phyloP scores from a whole-genome alignment of 2,888 invertebrate species.

The Cephus rjabovi region DNA sequence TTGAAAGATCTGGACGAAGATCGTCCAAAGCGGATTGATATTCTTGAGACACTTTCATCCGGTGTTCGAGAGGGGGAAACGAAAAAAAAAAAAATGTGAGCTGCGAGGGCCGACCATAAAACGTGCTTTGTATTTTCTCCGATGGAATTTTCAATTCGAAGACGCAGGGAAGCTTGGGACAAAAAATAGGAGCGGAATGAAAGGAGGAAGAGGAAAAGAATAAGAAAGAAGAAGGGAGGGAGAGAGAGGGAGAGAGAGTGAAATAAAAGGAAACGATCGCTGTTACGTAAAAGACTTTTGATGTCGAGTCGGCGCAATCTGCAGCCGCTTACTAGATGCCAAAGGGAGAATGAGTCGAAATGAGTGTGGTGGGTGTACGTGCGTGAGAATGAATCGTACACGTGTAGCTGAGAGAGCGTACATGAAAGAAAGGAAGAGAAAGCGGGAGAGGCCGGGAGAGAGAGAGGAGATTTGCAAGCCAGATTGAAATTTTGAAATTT shows the following conservation, averaged over 20 bases:
- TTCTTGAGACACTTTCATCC: neutral
- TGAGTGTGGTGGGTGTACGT: constrained; percentile 31
- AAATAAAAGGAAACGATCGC: constrained; percentile 37
- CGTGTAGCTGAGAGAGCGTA: neutral
- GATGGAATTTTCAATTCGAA: constrained; percentile 47
- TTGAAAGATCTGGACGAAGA: neutral
- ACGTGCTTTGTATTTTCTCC: constrained; percentile 9
- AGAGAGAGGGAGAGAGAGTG: constrained; percentile 10
- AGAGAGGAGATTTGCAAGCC: constrained; percentile 68
- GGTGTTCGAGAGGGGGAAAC: neutral
- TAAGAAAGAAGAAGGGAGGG: no score
- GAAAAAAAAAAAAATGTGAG: neutral
- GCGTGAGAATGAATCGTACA: constrained; percentile 15
- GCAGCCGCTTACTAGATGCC: constrained; percentile 41
- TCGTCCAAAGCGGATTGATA: neutral
- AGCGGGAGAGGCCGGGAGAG: constrained; percentile 34
- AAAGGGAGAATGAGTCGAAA: constrained; percentile 33
- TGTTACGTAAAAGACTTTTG: constrained; percentile 61
- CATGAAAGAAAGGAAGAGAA: neutral
- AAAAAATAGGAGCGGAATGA: constrained; percentile 12
- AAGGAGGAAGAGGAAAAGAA: constrained; percentile 11
- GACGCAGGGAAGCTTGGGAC: constrained; percentile 21
- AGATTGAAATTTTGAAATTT: constrained; percentile 71
- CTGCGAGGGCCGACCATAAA: neutral
- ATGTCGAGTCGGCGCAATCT: constrained; percentile 60